Percentiles rank a stretch among this genome's conserved stretches.
These are phyloP conservation scores for Alitta virens DNA, from an alignment of 2,888 invertebrate species.

Conservation along the genomic window DNA sequence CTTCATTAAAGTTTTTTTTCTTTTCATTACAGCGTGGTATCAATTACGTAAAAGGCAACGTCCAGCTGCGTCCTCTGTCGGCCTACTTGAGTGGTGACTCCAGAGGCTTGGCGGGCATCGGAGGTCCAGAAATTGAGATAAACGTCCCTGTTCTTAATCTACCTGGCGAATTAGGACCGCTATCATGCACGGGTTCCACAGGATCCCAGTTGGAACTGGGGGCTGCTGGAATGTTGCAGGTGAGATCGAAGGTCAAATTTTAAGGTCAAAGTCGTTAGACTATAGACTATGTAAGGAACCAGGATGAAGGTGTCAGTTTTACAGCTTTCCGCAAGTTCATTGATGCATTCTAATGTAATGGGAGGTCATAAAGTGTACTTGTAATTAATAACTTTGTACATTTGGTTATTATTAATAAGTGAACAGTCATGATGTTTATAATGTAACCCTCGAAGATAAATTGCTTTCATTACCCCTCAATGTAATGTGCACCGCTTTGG, in stretches of 20 bases:
- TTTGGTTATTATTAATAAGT: too few relatives aligned
- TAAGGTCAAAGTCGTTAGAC: too few relatives aligned
- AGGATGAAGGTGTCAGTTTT: too few relatives aligned
- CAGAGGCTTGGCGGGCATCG: too few relatives aligned
- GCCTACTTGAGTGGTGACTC: conserved; percentile 26
- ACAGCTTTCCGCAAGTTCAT: too few relatives aligned
- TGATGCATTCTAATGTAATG: too few relatives aligned
- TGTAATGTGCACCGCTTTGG: too few relatives aligned
- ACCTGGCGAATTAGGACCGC: background rate
- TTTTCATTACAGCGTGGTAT: conserved; percentile 32
- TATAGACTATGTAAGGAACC: background rate
- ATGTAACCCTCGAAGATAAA: too few relatives aligned
- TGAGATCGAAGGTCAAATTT: background rate
- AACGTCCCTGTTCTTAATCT: conserved; percentile 5
- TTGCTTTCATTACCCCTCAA: too few relatives aligned
- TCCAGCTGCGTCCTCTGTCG: conserved; percentile 37
- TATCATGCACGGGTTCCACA: background rate
- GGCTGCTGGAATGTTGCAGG: conserved; percentile 27
- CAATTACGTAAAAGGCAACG: conserved; percentile 35
- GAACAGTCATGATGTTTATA: too few relatives aligned
- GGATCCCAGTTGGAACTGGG: conserved; percentile 22
- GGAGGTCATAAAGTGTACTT: too few relatives aligned
- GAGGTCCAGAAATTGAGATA: conserved; percentile 3
- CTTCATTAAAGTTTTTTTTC: background rate
- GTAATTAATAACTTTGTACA: too few relatives aligned